phyloP scores from a whole-genome alignment of 2,797 vertebrate species.

The Perdix hodgsoniae region DNA sequence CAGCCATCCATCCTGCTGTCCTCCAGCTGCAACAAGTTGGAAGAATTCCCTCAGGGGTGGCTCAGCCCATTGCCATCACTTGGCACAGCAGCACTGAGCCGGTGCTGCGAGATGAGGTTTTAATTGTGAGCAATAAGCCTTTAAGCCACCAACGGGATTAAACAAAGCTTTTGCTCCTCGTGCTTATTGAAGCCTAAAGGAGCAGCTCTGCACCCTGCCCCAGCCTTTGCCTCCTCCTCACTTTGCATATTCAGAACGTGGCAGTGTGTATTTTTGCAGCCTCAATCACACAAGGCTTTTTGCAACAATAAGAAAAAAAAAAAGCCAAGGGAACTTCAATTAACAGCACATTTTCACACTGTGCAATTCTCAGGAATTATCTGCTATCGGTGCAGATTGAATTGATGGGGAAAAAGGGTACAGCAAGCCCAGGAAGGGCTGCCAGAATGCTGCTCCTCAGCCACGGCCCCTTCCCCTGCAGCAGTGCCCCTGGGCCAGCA shows the following conservation, averaged over 20 bases:
- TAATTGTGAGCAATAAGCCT: constrained; percentile 19
- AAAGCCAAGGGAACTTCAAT: constrained; percentile 32
- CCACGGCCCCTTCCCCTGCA: neutral
- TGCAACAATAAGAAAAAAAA: constrained; percentile 5
- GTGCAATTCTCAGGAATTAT: neutral
- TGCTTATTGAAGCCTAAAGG: neutral
- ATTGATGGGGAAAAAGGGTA: neutral
- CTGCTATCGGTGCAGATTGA: neutral
- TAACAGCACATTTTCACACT: neutral
- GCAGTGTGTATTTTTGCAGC: constrained; percentile 37
- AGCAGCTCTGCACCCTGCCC: neutral
- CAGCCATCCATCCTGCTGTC: too few species aligned
- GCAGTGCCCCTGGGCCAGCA: neutral
- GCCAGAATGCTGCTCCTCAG: neutral
- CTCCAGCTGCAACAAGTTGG: neutral
- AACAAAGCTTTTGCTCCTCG: neutral
- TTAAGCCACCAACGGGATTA: neutral
- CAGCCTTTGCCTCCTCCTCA: constrained; percentile 11
- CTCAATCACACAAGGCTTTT: constrained; percentile 1
- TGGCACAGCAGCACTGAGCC: neutral
- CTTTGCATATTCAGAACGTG: neutral
- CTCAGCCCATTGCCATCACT: neutral
- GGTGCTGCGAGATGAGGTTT: neutral
- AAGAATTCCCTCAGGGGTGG: neutral
- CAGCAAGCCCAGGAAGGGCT: neutral